Evolutionary conservation across 2,888 invertebrate species (phyloP).

Genomic region (Reticulitermes lucifugus): DNA sequence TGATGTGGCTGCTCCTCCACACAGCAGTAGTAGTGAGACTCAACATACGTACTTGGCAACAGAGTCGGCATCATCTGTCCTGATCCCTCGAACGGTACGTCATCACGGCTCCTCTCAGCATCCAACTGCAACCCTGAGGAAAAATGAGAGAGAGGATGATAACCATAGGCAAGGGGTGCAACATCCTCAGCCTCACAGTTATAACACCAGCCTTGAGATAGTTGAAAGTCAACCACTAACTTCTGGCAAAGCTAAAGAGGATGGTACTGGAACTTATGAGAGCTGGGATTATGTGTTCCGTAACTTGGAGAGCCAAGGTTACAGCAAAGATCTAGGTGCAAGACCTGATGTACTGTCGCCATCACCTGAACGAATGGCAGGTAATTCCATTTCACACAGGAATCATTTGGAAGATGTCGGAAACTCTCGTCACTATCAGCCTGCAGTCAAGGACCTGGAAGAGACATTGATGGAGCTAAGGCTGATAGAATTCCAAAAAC

Average conservation of each 20-base stretch:
- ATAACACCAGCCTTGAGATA: constrained; percentile 17
- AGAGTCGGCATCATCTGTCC: constrained; percentile 47
- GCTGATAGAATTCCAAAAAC: constrained; percentile 61
- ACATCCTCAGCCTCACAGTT: background rate
- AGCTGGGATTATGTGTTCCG: constrained; percentile 86
- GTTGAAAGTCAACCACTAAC: constrained; percentile 43
- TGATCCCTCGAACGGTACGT: constrained; percentile 44
- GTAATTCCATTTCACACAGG: constrained; percentile 5
- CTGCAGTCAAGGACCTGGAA: constrained; percentile 67
- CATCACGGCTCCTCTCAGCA: constrained; percentile 30
- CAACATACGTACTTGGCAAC: constrained; percentile 44
- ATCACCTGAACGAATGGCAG: background rate
- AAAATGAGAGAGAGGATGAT: constrained; percentile 53
- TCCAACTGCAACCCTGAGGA: background rate
- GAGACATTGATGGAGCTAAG: constrained; percentile 69
- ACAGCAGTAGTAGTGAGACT: constrained; percentile 41
- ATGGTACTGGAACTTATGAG: constrained; percentile 73
- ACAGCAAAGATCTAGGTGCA: constrained; percentile 73
- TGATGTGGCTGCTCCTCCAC: constrained; percentile 45
- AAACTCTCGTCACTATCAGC: constrained; percentile 16
- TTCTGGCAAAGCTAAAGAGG: constrained; percentile 68
- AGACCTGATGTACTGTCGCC: constrained; percentile 69
- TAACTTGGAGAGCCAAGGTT: constrained; percentile 80
- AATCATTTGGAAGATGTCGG: constrained; percentile 40
- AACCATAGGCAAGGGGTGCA: constrained; percentile 23